Base-by-base conservation (phyloP, 2,797 vertebrate genomes). In the Malurus leucopterus region DNA sequence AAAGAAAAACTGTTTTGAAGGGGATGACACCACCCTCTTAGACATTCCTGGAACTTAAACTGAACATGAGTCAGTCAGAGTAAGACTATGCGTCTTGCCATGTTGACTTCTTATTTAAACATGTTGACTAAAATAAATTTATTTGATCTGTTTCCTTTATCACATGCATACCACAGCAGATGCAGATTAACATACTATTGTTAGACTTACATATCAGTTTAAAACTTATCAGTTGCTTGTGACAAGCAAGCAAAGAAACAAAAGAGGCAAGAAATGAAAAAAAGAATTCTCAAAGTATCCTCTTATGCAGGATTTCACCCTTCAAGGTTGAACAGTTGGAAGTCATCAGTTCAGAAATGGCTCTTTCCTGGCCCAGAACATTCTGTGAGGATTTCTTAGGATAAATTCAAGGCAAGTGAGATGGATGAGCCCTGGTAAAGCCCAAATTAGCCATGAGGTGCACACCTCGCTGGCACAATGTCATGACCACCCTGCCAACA, bases 1-100 rank as follows among this genome's bases (percentile, higher is more conserved):
- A n/a, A 80, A 91, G 53, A 79, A 91, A 82, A 67, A 47, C 27
- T 76, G 75, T 88, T 93, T 86, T 84, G 82, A 74, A 92, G 65
- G 65, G 54, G 43, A 84, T 93, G 92, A 88, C 67, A 38, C 44
- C 77, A 87, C 38, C 47, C 68, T 92, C 76, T 81, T 70, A 80
- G 80, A 76, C 47, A 82, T 88, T 79, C 64, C 87, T 92, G 79
- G 84, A 70, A 89, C 79, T 67, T 70, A 41, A 86, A 87, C 57
- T 5, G 20, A 65, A 51, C 13, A 1, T 84, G 91, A 95, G 53
- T 82, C 77, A 73, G 29, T 18, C 59, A 43, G 50, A 76, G 43
- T 11, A 26, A 50, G 58, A 80, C 51, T 59, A 59, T 46, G 49
- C 32, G 8, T 74, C 59, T 67, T 67, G 63, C 69, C 69, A 34